Conservation (phyloP, 2,113 vertebrate genomes). For the Gambusia affinis region DNA sequence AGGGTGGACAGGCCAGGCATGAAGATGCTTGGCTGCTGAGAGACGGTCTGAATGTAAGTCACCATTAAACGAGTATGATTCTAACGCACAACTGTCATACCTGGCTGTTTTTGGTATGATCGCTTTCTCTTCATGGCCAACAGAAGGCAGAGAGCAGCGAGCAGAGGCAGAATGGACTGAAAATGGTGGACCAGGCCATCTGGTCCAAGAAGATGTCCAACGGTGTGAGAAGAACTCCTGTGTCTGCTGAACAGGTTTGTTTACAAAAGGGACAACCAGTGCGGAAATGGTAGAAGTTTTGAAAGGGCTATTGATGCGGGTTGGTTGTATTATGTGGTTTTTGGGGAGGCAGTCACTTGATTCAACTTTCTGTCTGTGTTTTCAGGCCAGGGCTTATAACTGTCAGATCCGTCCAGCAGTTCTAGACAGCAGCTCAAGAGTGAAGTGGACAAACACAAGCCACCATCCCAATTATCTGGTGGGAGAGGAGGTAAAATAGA, state of each 20-base stretch:
- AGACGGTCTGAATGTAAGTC: constrained; percentile 90
- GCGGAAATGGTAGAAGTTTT: neutral
- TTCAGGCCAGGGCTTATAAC: constrained; percentile 91
- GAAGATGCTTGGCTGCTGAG: constrained; percentile 90
- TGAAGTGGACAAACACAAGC: constrained; percentile 93
- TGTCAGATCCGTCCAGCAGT: constrained; percentile 93
- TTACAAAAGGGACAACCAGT: neutral
- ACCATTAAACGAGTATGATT: neutral
- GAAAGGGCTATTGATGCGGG: neutral
- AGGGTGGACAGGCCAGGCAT: constrained; percentile 84
- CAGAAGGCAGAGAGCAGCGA: constrained; percentile 96
- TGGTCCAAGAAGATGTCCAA: constrained; percentile 99
- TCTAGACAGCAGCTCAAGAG: constrained; percentile 89
- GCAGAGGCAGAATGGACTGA: constrained; percentile 97
- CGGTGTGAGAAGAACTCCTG: constrained; percentile 91
- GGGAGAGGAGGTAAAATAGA: constrained; percentile 91
- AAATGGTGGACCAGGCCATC: constrained; percentile 99
- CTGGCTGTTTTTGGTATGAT: neutral
- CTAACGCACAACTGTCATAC: neutral
- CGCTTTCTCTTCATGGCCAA: constrained; percentile 13
- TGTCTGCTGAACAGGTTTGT: constrained; percentile 95
- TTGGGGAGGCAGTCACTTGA: neutral
- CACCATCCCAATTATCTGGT: constrained; percentile 91
- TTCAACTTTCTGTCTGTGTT: neutral
- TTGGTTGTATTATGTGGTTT: neutral